Base-by-base conservation (phyloP, 2,797 vertebrate species). In the Alcedo atthis region DNA sequence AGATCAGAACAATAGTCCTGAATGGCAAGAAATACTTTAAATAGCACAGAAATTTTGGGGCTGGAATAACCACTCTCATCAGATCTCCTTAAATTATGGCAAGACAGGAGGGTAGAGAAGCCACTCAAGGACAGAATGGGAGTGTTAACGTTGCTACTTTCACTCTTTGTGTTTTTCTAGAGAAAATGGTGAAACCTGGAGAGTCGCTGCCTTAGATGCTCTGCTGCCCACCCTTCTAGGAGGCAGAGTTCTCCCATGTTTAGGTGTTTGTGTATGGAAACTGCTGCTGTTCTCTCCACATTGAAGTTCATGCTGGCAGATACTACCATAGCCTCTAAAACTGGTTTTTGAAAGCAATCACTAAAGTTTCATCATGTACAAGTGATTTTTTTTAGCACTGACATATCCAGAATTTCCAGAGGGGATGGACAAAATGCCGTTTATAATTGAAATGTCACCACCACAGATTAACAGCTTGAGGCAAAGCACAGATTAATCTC, bases 381-480 rank as follows among this genome's bases (percentile, higher is more conserved):
- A 20, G 59, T 26, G 69, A 91, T 85, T 87, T 76, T 86, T 86
- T 91, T 67, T 67, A 91, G 83, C 74, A 74, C 67, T 74, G 83
- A 88, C 85, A 92, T 84, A 91, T 88, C 70, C 63, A 77, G 53
- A 53, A 94, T 94, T 89, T 92, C 93, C 91, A 89, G 87, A 89
- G 91, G 87, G 91, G 70, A 87, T 42, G 57, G 80, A 89, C 89
- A 92, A 93, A 94, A 95, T 91, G 78, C 89, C 26, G 1, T 85
- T 93, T 94, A 88, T 84, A 96, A 94, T 84, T 93, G 87, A 94
- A 95, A 95, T 95, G 94, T 93, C 95, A 94, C 76, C 46, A 40
- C 81, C 59, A 71, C 85, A 95, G 91, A 93, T 93, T 87, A 96
- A 87, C 87, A 91, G 92, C 86, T 90, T n/a, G 64, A 95, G 89